Evolutionary conservation across 2,797 vertebrate genomes (phyloP).

Genomic region (Acropternis orthonyx): DNA sequence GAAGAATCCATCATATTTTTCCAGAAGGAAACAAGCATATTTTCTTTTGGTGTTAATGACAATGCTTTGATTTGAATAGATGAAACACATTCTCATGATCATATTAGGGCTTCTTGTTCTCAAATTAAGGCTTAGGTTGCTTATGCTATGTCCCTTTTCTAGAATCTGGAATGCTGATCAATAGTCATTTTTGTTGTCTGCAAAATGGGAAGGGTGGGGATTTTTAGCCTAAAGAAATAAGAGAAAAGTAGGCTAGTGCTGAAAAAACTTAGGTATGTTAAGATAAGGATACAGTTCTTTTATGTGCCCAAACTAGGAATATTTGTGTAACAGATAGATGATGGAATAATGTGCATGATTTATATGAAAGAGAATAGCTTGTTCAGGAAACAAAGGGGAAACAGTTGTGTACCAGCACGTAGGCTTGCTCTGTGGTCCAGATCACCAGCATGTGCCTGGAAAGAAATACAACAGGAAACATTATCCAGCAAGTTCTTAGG

Average conservation of each 20-base stretch:
- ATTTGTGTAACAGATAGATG: not conserved
- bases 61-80: not conserved
- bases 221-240: not conserved
- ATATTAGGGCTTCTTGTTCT: not conserved
- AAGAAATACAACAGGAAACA: not conserved
- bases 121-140: not conserved
- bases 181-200: not conserved
- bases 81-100: not conserved
- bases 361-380: not conserved
- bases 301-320: not conserved
- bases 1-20: not conserved
- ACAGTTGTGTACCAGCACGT: rapidly evolving
- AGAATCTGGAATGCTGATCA: not conserved
- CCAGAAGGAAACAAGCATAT: not conserved
- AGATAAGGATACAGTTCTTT: not conserved
- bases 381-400: not conserved
- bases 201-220: not conserved
- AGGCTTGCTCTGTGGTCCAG: not conserved
- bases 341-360: not conserved
- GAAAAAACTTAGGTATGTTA: not conserved
- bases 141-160: not conserved
- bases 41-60: not conserved
- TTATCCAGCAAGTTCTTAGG: not conserved
- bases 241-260: not conserved
- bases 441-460: not conserved